Evolutionary conservation across 2,797 vertebrate genomes (phyloP), one percentile per base, ranked within the genome.

Genomic region (Rhabdomys pumilio): DNA sequence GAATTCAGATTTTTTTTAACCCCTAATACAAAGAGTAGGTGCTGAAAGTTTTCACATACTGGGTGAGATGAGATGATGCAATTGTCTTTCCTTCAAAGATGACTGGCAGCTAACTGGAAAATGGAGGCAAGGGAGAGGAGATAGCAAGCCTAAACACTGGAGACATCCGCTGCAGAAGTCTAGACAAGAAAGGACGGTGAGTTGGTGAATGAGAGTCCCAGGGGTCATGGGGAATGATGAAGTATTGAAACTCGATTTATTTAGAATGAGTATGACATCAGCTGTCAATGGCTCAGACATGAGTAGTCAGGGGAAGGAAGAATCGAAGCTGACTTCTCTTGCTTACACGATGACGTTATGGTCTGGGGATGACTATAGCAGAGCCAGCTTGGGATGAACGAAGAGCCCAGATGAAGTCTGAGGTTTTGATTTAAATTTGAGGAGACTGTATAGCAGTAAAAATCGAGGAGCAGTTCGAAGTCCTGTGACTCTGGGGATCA

Each of bases 401-500:
- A 80, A 80, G 15, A 61, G 20, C 19, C 47, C 10, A 41, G 77
- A 63, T 55, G 41, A 14, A 41, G 41, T 26, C 12, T n/a, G 63
- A 61, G 22, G 13, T 92, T 83, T 72, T 67, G 20, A 81, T 72
- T 22, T 41, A 26, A n/a, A 11, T 91, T 84, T 85, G 24, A 77
- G 13, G 47, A 65, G 31, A 55, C 1, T 50, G 8, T 29, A n/a
- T 55, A n/a, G 9, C 29, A 81, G 11, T 44, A 41, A 63, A 69
- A 86, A 72, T 41, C 24, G 84, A 85, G 31, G 9, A 53, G 31
- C 73, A 76, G 15, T 93, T 57, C 31, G 69, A 9, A 90, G 19
- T 86, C 86, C 61, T 90, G 38, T 31, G n/a, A 76, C 10, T 81
- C 79, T 72, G 31, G 73, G 4, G n/a, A 59, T 92, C 76, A 92